These are phyloP conservation scores for Penaeus indicus DNA, from an alignment of 1,140 invertebrate genomes.

Conservation along the genomic window DNA sequence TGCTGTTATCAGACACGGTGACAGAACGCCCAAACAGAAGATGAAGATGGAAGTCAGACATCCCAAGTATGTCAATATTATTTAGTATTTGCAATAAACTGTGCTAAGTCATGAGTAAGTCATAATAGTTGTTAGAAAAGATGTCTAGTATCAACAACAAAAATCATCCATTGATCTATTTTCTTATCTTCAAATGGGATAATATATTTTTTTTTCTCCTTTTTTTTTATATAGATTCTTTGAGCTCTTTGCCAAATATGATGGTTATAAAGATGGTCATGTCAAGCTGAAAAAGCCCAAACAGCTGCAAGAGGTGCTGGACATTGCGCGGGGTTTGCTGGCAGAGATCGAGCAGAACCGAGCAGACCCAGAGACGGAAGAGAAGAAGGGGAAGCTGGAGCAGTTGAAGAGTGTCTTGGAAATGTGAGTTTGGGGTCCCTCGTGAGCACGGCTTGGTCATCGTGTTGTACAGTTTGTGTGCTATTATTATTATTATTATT, in stretches of 20 bases:
- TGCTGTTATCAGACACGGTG: constrained; percentile 98
- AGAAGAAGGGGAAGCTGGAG: constrained; percentile 96
- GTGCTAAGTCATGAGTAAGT: no score
- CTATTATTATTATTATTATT: neutral
- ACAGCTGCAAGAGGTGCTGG: constrained; percentile 97
- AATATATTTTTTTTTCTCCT: neutral
- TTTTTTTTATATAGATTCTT: constrained; percentile 83
- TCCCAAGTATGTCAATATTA: constrained; percentile 80
- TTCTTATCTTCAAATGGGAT: neutral
- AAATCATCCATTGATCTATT: neutral
- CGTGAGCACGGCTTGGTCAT: constrained; percentile 13
- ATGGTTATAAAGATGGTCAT: constrained; percentile 94
- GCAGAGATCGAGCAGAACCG: constrained; percentile 89
- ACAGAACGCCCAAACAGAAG: constrained; percentile 99
- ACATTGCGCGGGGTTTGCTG: constrained; percentile 90
- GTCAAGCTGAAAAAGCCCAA: constrained; percentile 98
- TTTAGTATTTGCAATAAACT: no score
- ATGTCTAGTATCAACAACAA: no score
- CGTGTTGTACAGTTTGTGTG: neutral
- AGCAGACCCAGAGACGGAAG: constrained; percentile 92
- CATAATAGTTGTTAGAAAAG: neutral
- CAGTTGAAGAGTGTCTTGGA: constrained; percentile 98
- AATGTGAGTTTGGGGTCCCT: constrained; percentile 81
- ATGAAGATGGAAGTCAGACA: constrained; percentile 99
- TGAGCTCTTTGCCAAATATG: constrained; percentile 98